Percentiles rank a stretch among this genome's conserved stretches.
phyloP scores from a whole-genome alignment of 1,140 invertebrate genomes.

The Orius insidiosus region DNA sequence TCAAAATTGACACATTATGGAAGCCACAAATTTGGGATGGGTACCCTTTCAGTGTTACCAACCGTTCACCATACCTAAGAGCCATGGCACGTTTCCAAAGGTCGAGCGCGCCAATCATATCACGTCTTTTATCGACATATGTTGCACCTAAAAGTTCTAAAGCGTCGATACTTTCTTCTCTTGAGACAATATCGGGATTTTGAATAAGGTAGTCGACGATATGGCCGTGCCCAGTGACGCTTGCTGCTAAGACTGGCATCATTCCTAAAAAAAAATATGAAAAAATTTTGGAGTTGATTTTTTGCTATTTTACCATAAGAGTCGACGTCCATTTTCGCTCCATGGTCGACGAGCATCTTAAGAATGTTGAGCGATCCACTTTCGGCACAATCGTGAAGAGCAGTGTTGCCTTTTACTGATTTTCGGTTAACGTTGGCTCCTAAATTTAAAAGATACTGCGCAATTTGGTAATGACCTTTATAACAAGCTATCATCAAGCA shows the following conservation, averaged over 20 bases:
- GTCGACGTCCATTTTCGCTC: conserved; percentile 84
- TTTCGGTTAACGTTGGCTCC: conserved; percentile 83
- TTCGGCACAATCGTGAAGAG: conserved; percentile 89
- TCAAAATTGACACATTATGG: neutral
- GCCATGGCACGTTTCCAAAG: conserved; percentile 81
- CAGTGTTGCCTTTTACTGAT: conserved; percentile 90
- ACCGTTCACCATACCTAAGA: conserved; percentile 37
- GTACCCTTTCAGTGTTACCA: neutral
- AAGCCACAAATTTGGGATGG: neutral
- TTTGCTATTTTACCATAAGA: conserved; percentile 82
- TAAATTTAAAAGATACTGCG: conserved; percentile 65
- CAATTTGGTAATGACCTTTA: conserved; percentile 76
- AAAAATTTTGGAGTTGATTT: too few species aligned
- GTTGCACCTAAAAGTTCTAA: conserved; percentile 88
- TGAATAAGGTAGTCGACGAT: conserved; percentile 83
- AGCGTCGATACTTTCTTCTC: conserved; percentile 73
- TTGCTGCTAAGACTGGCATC: conserved; percentile 83
- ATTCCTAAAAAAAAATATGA: conserved; percentile 40
- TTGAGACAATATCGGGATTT: conserved; percentile 42
- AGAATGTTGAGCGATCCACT: conserved; percentile 84
- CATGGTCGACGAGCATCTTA: conserved; percentile 70
- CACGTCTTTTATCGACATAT: conserved; percentile 87
- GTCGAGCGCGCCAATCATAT: conserved; percentile 75
- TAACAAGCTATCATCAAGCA: conserved; percentile 95
- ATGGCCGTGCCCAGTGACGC: conserved; percentile 71